Evolutionary conservation across 2,113 vertebrate genomes (phyloP).

Genomic region (Cebus imitator): DNA sequence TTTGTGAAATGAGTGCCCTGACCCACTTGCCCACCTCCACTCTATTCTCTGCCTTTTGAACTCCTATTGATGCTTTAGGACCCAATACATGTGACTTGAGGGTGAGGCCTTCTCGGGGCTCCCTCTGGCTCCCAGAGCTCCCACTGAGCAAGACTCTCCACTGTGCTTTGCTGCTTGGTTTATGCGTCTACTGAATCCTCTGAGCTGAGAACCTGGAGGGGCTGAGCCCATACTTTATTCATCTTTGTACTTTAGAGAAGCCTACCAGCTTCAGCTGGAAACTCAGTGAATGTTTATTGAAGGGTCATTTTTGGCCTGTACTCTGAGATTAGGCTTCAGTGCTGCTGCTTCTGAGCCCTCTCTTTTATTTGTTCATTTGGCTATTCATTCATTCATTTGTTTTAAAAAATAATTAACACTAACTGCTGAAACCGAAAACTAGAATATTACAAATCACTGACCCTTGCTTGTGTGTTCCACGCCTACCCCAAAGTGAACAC

Average conservation of each 20-base stretch:
- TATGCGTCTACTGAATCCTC: neutral
- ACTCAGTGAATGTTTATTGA: slow-evolving; percentile 22
- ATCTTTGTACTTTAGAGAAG: slow-evolving; percentile 32
- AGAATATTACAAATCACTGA: neutral
- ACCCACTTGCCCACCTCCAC: neutral
- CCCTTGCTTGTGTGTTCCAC: neutral
- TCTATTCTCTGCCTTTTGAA: neutral
- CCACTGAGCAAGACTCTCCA: neutral
- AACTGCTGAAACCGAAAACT: neutral
- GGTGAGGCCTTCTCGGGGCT: neutral
- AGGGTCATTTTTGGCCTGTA: slow-evolving; percentile 12
- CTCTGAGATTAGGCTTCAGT: neutral
- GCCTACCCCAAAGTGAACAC: neutral
- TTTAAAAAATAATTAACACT: neutral
- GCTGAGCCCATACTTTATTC: slow-evolving; percentile 43
- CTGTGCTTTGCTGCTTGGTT: neutral
- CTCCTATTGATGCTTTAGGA: neutral
- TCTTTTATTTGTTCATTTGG: neutral
- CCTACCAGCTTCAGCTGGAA: neutral
- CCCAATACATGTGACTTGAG: neutral
- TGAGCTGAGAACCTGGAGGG: neutral
- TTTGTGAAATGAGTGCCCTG: neutral
- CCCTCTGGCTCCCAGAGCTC: neutral
- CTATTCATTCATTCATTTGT: neutral
- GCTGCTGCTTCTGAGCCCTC: neutral